Evolutionary conservation across 2,113 vertebrate species (phyloP).

Genomic region (Odocoileus hemionus): DNA sequence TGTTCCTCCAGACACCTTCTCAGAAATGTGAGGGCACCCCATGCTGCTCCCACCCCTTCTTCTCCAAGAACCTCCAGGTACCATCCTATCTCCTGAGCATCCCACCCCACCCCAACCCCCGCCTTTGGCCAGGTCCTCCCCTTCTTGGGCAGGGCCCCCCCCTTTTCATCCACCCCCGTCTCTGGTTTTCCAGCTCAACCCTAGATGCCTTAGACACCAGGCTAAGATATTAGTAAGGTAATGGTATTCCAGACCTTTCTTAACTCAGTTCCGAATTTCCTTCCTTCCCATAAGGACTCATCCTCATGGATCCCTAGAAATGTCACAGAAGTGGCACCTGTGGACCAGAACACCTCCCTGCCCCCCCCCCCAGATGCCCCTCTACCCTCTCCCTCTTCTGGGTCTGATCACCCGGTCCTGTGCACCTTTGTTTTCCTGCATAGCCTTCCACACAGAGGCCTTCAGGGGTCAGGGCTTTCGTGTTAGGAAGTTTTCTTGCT

Average conservation of each 20-base stretch:
- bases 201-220: background rate
- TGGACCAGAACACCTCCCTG: fast-evolving
- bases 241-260: background rate
- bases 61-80: background rate
- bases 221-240: background rate
- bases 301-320: background rate
- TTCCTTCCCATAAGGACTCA: background rate
- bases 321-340: background rate
- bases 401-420: fast-evolving
- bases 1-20: background rate
- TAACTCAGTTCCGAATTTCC: background rate
- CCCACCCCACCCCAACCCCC: background rate
- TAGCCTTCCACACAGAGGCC: background rate
- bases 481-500: background rate
- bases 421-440: background rate
- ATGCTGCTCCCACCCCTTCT: background rate
- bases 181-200: background rate
- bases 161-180: fast-evolving
- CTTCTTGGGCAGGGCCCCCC: background rate
- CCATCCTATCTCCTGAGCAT: background rate
- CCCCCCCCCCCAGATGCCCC: too few relatives aligned
- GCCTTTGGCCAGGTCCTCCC: background rate
- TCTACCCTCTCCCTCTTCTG: too few relatives aligned
- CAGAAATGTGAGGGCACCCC: fast-evolving
- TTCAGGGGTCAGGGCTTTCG: background rate